These are phyloP conservation scores for Heliocidaris tuberculata DNA, from an alignment of 35 echinoderm and acorn worm species.

Conservation along the genomic window DNA sequence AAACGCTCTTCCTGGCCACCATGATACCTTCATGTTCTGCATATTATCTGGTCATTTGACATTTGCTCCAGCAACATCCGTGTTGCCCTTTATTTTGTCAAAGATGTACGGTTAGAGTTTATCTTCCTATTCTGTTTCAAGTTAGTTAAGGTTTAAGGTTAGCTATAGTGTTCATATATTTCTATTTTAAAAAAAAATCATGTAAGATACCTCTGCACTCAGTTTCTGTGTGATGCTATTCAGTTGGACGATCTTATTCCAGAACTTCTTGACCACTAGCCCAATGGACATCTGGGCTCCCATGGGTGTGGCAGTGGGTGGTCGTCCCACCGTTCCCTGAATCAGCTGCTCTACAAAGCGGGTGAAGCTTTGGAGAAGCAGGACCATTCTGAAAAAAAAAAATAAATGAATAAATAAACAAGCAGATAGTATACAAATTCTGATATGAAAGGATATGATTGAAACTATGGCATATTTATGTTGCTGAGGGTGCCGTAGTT, in stretches of 20 bases:
- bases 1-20: too few species aligned
- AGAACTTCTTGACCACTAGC: constrained; percentile 91
- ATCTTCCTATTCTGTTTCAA: too few species aligned
- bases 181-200: too few species aligned
- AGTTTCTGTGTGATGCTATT: constrained; percentile 72
- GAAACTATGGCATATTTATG: too few species aligned
- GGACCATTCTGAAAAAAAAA: constrained; percentile 67
- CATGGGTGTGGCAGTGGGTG: constrained; percentile 60
- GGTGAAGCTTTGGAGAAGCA: constrained; percentile 92
- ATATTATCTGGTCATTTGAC: too few species aligned
- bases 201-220: constrained; percentile 72
- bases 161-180: too few species aligned
- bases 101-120: too few species aligned
- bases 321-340: constrained; percentile 48
- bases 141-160: too few species aligned
- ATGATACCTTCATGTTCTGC: too few species aligned
- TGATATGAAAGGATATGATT: neutral
- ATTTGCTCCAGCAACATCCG: too few species aligned
- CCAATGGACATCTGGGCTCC: constrained; percentile 93
- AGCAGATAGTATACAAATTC: neutral
- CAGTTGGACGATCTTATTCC: constrained; percentile 98
- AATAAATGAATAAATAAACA: neutral
- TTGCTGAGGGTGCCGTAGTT: too few species aligned
- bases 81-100: too few species aligned
- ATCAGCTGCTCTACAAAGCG: constrained; percentile 82